Evolutionary conservation across 2,888 invertebrate genomes (phyloP).

Genomic region (Ceratothoa steindachneri): DNA sequence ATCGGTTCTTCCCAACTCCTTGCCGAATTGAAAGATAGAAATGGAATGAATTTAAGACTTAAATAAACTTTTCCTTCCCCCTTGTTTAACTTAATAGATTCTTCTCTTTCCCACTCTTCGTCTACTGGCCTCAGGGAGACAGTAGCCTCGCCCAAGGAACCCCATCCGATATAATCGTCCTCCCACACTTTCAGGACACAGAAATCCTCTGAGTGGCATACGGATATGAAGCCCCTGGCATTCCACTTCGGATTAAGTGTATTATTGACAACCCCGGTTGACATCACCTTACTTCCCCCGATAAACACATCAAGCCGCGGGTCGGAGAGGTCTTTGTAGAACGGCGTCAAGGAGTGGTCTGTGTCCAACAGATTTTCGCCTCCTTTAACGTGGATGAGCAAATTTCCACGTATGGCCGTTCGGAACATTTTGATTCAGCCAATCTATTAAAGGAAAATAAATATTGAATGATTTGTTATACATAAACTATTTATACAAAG

Average conservation of each 20-base stretch:
- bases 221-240: slow-evolving; percentile 17
- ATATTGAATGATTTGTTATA: no score
- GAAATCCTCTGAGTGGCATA: slow-evolving; percentile 23
- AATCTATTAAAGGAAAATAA: no score
- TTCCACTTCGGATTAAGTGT: slow-evolving; percentile 32
- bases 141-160: slow-evolving; percentile 10
- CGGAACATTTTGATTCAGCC: background rate
- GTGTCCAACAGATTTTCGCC: slow-evolving; percentile 24
- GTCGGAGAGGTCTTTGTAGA: slow-evolving; percentile 18
- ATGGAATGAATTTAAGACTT: background rate
- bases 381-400: slow-evolving; percentile 32
- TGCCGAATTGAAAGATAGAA: background rate
- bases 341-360: slow-evolving; percentile 23
- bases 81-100: background rate
- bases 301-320: slow-evolving; percentile 17
- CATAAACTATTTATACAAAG: no score
- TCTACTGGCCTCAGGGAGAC: slow-evolving; percentile 4
- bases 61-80: slow-evolving; percentile 17
- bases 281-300: slow-evolving; percentile 21
- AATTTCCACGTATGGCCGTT: slow-evolving; percentile 29
- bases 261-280: slow-evolving; percentile 25
- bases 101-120: slow-evolving; percentile 19
- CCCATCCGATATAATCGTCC: slow-evolving; percentile 9
- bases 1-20: background rate
- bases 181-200: slow-evolving; percentile 24